Conservation (phyloP, 2,888 invertebrate genomes). For the Cantharis nigra region DNA sequence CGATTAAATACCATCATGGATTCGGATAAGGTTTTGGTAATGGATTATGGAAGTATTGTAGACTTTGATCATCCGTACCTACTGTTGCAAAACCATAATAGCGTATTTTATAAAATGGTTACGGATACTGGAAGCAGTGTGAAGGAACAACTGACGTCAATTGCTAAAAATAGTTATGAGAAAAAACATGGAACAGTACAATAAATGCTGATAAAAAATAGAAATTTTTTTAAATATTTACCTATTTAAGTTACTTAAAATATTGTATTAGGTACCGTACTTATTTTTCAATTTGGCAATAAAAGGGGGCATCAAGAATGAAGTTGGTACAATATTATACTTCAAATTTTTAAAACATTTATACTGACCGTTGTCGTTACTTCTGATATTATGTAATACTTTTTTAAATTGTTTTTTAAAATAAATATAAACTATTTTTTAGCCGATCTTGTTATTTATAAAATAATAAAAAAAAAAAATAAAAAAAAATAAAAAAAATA, state of each 20-base stretch:
- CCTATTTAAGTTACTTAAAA: not conserved
- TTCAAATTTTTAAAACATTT: too few relatives aligned
- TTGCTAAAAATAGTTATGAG: conserved; percentile 57
- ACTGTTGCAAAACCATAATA: conserved; percentile 64
- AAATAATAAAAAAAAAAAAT: too few relatives aligned
- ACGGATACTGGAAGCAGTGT: conserved; percentile 68
- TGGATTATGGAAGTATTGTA: conserved; percentile 77
- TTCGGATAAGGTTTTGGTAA: conserved; percentile 83
- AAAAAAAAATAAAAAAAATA: too few relatives aligned
- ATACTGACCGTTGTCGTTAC: too few relatives aligned
- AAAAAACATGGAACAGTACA: not conserved
- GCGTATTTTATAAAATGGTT: conserved; percentile 71
- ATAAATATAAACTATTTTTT: too few relatives aligned
- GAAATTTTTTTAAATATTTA: not conserved
- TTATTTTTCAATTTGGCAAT: too few relatives aligned
- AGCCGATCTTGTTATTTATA: too few relatives aligned
- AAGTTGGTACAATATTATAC: too few relatives aligned
- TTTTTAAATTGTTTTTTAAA: too few relatives aligned
- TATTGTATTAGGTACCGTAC: too few relatives aligned
- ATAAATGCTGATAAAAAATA: not conserved
- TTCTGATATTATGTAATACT: too few relatives aligned
- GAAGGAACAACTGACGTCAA: conserved; percentile 57
- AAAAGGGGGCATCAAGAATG: too few relatives aligned
- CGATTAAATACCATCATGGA: conserved; percentile 92
- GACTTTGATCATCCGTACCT: conserved; percentile 75